Evolutionary conservation across 1,140 invertebrate genomes (phyloP).

Genomic region (Melitaea cinxia): DNA sequence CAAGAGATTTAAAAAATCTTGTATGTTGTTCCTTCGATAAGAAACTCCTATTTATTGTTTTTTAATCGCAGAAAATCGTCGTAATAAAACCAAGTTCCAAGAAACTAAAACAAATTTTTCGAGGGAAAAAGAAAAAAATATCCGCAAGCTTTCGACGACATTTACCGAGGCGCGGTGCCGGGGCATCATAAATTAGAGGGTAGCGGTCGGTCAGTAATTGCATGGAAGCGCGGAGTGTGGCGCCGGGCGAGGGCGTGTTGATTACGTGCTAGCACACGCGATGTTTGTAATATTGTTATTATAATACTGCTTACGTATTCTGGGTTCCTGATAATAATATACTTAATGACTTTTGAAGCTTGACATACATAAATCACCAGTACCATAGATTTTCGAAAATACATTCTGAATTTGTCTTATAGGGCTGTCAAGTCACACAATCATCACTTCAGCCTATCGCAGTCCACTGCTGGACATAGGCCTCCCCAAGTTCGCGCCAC

Average conservation of each 20-base stretch:
- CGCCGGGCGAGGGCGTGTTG: slow-evolving; percentile 38
- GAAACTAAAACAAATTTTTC: slow-evolving; percentile 1
- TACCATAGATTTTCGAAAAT: not conserved
- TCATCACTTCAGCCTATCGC: no score
- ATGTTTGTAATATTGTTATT: slow-evolving; percentile 44
- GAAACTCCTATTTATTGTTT: not conserved
- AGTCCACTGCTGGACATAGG: no score
- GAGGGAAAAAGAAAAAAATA: slow-evolving; percentile 2
- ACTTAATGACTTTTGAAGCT: not conserved
- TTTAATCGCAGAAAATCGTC: not conserved
- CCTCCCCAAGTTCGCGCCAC: no score
- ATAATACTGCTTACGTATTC: slow-evolving; percentile 26
- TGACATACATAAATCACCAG: not conserved
- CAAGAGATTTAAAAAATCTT: not conserved
- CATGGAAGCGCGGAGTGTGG: slow-evolving; percentile 43
- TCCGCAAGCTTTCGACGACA: slow-evolving; percentile 12
- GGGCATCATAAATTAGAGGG: slow-evolving; percentile 66
- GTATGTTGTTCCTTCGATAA: not conserved
- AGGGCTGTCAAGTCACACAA: no score
- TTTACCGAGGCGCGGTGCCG: slow-evolving; percentile 43
- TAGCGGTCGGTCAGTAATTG: slow-evolving; percentile 48
- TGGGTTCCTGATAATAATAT: slow-evolving; percentile 7
- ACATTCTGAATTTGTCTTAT: no score
- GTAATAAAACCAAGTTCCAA: not conserved
- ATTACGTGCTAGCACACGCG: slow-evolving; percentile 48